A percentile compares a stretch with the other conserved stretches of the same genome.
These are phyloP conservation scores for Tenthredo amoena DNA, from an alignment of 2,888 invertebrate genomes.

Conservation along the genomic window DNA sequence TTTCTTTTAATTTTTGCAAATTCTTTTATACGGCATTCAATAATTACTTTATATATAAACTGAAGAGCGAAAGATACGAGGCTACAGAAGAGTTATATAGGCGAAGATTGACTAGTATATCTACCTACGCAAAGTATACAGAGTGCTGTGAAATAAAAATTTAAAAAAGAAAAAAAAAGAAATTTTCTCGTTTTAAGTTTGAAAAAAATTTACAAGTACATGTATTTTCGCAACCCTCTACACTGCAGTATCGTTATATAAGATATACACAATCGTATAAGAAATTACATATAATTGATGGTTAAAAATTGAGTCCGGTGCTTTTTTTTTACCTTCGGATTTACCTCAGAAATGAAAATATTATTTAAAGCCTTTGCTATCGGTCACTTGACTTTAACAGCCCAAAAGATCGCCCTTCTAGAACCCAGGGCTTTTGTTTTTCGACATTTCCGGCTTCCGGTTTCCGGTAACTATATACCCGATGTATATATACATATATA, in stretches of 20 bases:
- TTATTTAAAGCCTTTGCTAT: background rate
- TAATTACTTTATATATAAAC: background rate
- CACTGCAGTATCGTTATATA: background rate
- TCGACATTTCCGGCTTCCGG: constrained; percentile 12
- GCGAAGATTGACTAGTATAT: background rate
- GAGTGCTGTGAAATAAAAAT: background rate
- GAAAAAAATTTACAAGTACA: background rate
- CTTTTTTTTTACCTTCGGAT: constrained; percentile 10
- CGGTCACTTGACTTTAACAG: constrained; percentile 9
- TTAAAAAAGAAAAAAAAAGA: background rate
- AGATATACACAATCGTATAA: background rate
- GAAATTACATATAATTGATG: background rate
- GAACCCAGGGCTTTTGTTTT: background rate
- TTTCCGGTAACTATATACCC: background rate
- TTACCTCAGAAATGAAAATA: background rate
- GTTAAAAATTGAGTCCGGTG: background rate
- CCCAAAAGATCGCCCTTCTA: background rate
- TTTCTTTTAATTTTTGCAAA: background rate
- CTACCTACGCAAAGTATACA: background rate
- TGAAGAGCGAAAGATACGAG: background rate
- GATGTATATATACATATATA: background rate
- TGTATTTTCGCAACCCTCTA: background rate
- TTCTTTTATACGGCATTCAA: background rate
- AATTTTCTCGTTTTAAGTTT: background rate
- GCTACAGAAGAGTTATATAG: constrained; percentile 13